phyloP scores from a whole-genome alignment of 2,888 invertebrate species.

The Conomelus anceps region DNA sequence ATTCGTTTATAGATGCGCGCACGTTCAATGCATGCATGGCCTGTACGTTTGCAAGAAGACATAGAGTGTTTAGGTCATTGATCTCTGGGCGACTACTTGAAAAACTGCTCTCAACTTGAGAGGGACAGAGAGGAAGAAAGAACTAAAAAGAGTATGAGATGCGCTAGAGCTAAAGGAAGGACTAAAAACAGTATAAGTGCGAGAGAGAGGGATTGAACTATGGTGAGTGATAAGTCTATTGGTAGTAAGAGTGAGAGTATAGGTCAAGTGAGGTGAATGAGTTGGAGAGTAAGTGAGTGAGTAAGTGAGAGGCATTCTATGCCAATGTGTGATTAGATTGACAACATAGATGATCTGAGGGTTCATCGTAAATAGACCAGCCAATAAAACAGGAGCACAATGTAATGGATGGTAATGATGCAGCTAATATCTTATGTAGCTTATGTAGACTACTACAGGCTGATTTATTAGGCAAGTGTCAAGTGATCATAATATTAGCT shows the following conservation, averaged over 20 bases:
- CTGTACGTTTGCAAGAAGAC: not conserved
- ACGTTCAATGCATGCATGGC: not conserved
- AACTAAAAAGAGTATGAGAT: not conserved
- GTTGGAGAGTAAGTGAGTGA: not conserved
- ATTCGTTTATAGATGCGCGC: not conserved
- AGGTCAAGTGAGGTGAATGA: not conserved
- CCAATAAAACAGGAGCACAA: not conserved
- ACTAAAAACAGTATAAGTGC: too few relatives aligned
- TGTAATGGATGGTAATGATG: not conserved
- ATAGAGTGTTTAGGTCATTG: not conserved
- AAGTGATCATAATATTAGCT: too few relatives aligned
- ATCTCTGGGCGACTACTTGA: not conserved
- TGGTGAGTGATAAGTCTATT: not conserved
- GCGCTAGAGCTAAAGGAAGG: not conserved
- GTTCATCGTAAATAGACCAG: not conserved
- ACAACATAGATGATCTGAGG: not conserved
- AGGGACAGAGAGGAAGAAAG: too few relatives aligned
- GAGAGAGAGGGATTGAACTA: too few relatives aligned
- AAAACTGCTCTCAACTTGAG: not conserved
- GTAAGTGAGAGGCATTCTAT: not conserved
- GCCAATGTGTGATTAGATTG: not conserved
- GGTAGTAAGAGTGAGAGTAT: not conserved
- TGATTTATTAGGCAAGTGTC: too few relatives aligned
- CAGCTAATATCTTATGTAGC: too few relatives aligned
- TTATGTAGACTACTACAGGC: too few relatives aligned